Base-by-base conservation (phyloP, 2,113 vertebrate species). In the Sinocyclocheilus anshuiensis region DNA sequence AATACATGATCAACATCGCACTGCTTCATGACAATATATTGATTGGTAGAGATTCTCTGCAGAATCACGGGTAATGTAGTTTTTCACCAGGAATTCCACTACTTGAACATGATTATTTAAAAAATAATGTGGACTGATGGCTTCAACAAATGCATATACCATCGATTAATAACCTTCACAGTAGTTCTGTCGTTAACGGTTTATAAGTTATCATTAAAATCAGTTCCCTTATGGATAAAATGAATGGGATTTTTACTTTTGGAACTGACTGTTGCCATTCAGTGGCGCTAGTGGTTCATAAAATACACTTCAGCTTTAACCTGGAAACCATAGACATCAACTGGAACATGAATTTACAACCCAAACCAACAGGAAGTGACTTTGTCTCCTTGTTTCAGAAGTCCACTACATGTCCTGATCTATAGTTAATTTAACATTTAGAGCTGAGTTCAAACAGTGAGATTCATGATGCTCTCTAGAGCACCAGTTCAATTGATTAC, bases 391-490 rank as follows among this genome's bases (percentile, higher is more conserved):
- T 15, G 22, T 77, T 77, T 42, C 29, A 71, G 29, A 71, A 22
- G 71, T 74, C 20, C 36, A 74, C 74, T 6, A 15, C n/a, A 24
- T 3, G 13, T 26, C 13, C 45, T 26, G 6, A 80, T 39, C 77
- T 24, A 42, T 36, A 80, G 36, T 3, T 9, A 26, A 29, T 39
- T 10, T 16, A 80, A n/a, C 53, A 33, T 79, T 79, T 33, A 39
- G 20, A 79, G 4, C 53, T 6, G 29, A 24, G 55, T 63, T 77
- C 75, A 78, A 42, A 83, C 55, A n/a, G 42, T 16, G 13, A 45
- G 81, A 55, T 78, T 78, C 36, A 81, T 26, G 59, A 81, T 48
- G 79, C 39, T 77, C 61, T 76, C 42, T 78, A n/a, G 75, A 79
- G 75, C 36, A 63, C 53, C 29, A 61, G 53, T 69, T 36, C 36